Evolutionary conservation across 1,140 invertebrate genomes (phyloP).

Genomic region (Heliconius eleuchia): DNA sequence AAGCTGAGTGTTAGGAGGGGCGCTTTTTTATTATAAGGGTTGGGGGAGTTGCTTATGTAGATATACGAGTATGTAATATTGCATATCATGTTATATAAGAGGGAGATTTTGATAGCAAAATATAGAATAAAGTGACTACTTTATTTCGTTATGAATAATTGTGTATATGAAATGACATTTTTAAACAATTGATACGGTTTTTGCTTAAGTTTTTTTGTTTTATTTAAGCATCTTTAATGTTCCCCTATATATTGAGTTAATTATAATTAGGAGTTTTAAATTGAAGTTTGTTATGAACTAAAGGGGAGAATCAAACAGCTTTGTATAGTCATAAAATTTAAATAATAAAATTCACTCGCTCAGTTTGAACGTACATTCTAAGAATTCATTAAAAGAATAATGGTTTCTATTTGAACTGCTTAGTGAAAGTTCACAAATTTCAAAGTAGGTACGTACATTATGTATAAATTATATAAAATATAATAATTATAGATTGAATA

Average conservation of each 20-base stretch:
- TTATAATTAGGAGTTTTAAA: neutral
- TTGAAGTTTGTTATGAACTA: neutral
- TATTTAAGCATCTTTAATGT: neutral
- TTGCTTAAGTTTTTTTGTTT: neutral
- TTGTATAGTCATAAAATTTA: conserved; percentile 1
- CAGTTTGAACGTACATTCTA: neutral
- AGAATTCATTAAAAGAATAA: conserved; percentile 13
- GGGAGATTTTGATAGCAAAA: neutral
- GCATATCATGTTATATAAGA: too few relatives aligned
- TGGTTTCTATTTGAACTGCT: conserved; percentile 2
- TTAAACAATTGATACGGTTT: neutral
- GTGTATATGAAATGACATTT: neutral
- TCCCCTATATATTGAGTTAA: neutral
- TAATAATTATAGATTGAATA: neutral
- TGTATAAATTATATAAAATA: neutral
- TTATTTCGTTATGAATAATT: too few relatives aligned
- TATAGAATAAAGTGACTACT: neutral
- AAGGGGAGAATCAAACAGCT: neutral
- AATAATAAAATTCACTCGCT: neutral
- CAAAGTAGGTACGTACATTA: neutral
- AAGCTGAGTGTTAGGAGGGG: conserved; percentile 1
- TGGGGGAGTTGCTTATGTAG: neutral
- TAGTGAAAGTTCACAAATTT: conserved; percentile 1
- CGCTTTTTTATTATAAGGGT: neutral
- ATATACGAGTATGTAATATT: neutral